Percentiles rank a stretch among this genome's conserved stretches.
phyloP scores from a whole-genome alignment of 2,113 vertebrate species.

The Pipra filicauda region DNA sequence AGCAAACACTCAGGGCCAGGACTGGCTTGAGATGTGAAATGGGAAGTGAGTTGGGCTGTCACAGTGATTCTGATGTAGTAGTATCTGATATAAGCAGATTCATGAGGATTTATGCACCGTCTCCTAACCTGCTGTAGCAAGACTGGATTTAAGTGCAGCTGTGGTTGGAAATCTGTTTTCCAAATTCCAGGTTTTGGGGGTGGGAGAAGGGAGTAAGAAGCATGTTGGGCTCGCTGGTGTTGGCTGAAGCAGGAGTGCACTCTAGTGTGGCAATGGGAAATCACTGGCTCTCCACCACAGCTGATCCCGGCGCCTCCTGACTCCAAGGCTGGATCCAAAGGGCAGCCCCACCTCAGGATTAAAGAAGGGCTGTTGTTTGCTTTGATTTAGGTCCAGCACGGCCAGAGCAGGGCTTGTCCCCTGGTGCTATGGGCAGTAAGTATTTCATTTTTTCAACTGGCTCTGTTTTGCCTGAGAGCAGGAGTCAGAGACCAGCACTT shows the following conservation, averaged over 20 bases:
- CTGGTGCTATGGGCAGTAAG: fast-evolving
- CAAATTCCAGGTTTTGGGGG: background rate
- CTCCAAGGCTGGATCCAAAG: background rate
- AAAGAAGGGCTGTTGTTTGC: background rate
- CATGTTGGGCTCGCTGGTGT: background rate
- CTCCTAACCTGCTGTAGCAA: background rate
- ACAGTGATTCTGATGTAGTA: background rate
- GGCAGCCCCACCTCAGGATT: background rate
- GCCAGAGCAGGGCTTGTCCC: background rate
- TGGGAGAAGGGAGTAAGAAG: background rate
- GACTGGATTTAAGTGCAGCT: background rate
- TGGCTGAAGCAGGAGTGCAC: constrained; percentile 18
- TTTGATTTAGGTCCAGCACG: background rate
- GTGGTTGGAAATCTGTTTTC: background rate
- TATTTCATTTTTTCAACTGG: background rate
- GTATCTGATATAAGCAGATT: background rate
- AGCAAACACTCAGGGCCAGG: fast-evolving
- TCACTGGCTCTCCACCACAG: background rate
- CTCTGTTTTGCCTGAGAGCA: background rate
- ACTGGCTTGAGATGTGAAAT: background rate
- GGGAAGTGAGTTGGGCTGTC: background rate
- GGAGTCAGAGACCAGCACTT: background rate
- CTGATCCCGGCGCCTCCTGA: background rate
- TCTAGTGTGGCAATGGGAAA: background rate
- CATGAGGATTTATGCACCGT: background rate